Percentiles rank a stretch among this genome's conserved stretches.
Evolutionary conservation across 1,140 invertebrate genomes (phyloP).

Genomic region (Holcopasites calliopsidis): DNA sequence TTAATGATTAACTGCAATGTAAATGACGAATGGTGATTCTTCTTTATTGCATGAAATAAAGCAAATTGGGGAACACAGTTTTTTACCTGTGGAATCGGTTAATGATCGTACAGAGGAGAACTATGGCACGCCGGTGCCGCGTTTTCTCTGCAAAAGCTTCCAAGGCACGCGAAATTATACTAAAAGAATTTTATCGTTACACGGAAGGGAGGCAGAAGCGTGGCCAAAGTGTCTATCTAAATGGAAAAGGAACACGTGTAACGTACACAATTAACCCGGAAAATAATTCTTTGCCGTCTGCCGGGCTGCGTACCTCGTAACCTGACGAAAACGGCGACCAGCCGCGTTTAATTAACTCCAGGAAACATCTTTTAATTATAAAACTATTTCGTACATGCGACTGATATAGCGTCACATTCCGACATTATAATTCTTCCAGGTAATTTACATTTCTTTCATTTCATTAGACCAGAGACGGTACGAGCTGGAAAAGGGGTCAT

Average conservation of each 20-base stretch:
- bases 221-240: conserved; percentile 40
- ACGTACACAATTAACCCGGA: conserved; percentile 66
- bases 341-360: conserved; percentile 71
- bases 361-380: conserved; percentile 71
- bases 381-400: conserved; percentile 41
- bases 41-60: no score
- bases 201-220: not conserved
- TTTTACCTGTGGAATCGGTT: not conserved
- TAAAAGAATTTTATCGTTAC: conserved; percentile 23
- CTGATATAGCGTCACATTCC: conserved; percentile 42
- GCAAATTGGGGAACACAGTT: not conserved
- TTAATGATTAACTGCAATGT: no score
- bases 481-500: no score
- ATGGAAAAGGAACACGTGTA: conserved; percentile 54
- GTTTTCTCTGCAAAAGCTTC: not conserved
- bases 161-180: conserved; percentile 7
- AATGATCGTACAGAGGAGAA: not conserved
- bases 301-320: not conserved
- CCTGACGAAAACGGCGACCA: conserved; percentile 12
- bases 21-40: no score
- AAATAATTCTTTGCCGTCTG: conserved; percentile 66
- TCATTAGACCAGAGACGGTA: no score
- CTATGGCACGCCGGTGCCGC: not conserved
- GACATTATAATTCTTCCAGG: conserved; percentile 54
- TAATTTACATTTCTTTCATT: conserved; percentile 48